Evolutionary conservation across 2,888 invertebrate species (phyloP).

Genomic region (Pristionchus entomophagus): DNA sequence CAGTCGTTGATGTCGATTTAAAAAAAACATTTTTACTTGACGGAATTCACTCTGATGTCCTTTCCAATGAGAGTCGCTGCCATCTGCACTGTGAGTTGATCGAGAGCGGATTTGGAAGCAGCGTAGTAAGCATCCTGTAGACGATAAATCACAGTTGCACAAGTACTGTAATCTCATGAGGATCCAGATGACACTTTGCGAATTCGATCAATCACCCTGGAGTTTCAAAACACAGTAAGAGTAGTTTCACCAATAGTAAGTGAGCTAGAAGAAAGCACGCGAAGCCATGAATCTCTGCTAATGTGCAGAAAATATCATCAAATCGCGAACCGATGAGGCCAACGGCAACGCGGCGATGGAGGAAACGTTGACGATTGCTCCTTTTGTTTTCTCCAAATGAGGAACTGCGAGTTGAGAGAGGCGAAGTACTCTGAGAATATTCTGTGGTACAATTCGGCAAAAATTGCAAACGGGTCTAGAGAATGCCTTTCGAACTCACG

Average conservation of each 20-base stretch:
- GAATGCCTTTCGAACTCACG: too few relatives aligned
- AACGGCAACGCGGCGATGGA: neutral
- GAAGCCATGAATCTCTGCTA: too few relatives aligned
- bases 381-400: conserved; percentile 18
- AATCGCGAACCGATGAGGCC: neutral
- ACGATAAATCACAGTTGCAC: too few relatives aligned
- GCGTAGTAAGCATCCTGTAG: conserved; percentile 36
- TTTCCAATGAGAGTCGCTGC: neutral
- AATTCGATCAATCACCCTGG: too few relatives aligned
- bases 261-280: too few relatives aligned
- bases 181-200: too few relatives aligned
- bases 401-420: conserved; percentile 13
- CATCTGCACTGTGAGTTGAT: conserved; percentile 42
- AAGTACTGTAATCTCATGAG: too few relatives aligned
- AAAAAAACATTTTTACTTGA: neutral
- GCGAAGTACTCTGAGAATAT: neutral
- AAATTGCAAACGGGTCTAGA: too few relatives aligned
- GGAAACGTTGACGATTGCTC: conserved; percentile 18
- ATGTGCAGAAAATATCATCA: neutral
- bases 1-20: too few relatives aligned
- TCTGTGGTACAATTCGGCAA: neutral
- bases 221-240: too few relatives aligned
- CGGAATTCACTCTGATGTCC: conserved; percentile 21
- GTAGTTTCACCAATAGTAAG: too few relatives aligned
- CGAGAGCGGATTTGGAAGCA: neutral